A percentile compares a stretch with the other conserved stretches of the same genome.
phyloP scores from a whole-genome alignment of 2,888 invertebrate genomes.

The Phymatocera aterrima region DNA sequence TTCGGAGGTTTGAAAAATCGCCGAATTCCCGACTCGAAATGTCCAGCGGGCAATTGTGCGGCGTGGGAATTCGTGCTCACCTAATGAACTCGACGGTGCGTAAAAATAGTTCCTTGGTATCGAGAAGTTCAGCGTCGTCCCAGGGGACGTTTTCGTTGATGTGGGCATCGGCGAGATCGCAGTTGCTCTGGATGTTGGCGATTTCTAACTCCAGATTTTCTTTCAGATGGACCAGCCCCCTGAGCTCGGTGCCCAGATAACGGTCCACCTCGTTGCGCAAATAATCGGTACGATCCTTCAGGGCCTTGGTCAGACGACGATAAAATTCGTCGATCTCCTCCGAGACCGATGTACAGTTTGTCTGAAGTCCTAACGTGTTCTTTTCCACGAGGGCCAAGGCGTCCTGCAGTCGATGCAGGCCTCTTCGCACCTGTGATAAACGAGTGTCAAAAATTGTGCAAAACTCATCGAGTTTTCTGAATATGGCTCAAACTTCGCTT shows the following conservation, averaged over 20 bases:
- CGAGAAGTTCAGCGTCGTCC: conserved; percentile 95
- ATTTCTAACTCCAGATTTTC: conserved; percentile 97
- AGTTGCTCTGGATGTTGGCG: conserved; percentile 96
- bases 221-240: conserved; percentile 90
- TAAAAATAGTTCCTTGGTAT: conserved; percentile 96
- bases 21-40: neutral
- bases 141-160: conserved; percentile 93
- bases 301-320: conserved; percentile 89
- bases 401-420: conserved; percentile 92
- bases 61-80: conserved; percentile 55
- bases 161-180: conserved; percentile 96
- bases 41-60: too few relatives aligned
- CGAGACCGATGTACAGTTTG: conserved; percentile 92
- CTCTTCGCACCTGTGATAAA: conserved; percentile 82
- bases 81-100: conserved; percentile 96
- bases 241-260: conserved; percentile 91
- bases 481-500: too few relatives aligned
- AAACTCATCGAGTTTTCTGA: too few relatives aligned
- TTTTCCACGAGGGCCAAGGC: conserved; percentile 90
- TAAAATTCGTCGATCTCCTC: conserved; percentile 97
- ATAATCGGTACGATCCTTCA: conserved; percentile 93
- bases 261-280: conserved; percentile 93
- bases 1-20: neutral
- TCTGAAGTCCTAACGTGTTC: conserved; percentile 90
- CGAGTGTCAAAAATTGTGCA: too few relatives aligned